Evolutionary conservation across 2,888 invertebrate species (phyloP).

Genomic region (Adelphocoris suturalis): DNA sequence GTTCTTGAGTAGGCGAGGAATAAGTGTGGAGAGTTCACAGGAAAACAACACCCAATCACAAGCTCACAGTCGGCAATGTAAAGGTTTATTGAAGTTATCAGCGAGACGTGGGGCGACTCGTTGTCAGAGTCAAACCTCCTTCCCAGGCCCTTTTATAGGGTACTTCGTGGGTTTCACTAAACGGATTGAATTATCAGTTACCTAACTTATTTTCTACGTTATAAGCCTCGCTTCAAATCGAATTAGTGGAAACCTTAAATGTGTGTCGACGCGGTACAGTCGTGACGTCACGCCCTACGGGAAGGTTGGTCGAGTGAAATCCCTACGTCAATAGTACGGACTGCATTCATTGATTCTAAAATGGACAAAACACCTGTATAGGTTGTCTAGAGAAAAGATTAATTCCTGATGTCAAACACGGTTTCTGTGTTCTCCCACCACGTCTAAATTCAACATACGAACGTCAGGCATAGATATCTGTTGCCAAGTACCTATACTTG

Average conservation of each 20-base stretch:
- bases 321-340: conserved; percentile 28
- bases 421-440: too few relatives aligned
- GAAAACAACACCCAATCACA: conserved; percentile 74
- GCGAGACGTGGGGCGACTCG: conserved; percentile 70
- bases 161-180: conserved; percentile 64
- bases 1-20: conserved; percentile 19
- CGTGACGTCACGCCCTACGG: conserved; percentile 42
- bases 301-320: background rate
- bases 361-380: background rate
- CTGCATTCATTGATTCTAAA: conserved; percentile 40
- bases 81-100: conserved; percentile 61
- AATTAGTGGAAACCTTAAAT: conserved; percentile 64
- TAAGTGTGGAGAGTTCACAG: conserved; percentile 34
- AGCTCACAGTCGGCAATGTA: conserved; percentile 69
- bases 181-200: conserved; percentile 61
- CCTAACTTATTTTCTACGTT: conserved; percentile 71
- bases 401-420: too few relatives aligned
- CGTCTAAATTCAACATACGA: too few relatives aligned
- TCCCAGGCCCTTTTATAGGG: conserved; percentile 52
- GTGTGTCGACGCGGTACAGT: conserved; percentile 23
- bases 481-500: too few relatives aligned
- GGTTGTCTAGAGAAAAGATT: background rate
- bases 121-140: background rate
- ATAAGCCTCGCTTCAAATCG: conserved; percentile 68
- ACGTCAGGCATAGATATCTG: too few relatives aligned